Evolutionary conservation across 2,113 vertebrate genomes (phyloP).

Genomic region (Caloenas nicobarica): DNA sequence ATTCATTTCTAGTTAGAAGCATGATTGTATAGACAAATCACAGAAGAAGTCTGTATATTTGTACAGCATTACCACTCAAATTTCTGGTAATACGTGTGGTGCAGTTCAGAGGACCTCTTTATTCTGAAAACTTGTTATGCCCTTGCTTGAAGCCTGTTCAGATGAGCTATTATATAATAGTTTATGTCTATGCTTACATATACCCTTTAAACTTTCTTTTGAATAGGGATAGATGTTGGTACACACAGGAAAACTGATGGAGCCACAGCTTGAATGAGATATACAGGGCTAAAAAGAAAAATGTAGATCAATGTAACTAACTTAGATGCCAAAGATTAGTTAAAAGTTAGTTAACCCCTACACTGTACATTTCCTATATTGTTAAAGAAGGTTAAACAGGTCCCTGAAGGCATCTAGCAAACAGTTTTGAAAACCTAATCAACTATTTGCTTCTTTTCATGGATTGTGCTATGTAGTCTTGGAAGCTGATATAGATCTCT

Average conservation of each 20-base stretch:
- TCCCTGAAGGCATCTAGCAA: not conserved
- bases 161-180: not conserved
- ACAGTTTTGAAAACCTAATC: not conserved
- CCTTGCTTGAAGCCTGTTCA: not conserved
- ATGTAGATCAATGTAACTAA: not conserved
- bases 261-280: not conserved
- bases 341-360: not conserved
- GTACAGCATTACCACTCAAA: not conserved
- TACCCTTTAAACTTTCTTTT: not conserved
- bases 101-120: not conserved
- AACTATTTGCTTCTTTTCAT: not conserved
- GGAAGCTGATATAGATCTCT: not conserved
- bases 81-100: not conserved
- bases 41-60: not conserved
- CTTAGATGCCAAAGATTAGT: not conserved
- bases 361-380: not conserved
- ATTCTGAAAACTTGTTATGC: not conserved
- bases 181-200: not conserved
- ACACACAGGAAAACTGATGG: not conserved
- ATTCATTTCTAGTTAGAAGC: not conserved
- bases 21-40: not conserved
- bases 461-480: not conserved
- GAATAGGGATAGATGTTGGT: not conserved
- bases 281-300: not conserved
- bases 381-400: not conserved